phyloP scores from a whole-genome alignment of 1,140 invertebrate genomes.

The Lepidurus packardi region DNA sequence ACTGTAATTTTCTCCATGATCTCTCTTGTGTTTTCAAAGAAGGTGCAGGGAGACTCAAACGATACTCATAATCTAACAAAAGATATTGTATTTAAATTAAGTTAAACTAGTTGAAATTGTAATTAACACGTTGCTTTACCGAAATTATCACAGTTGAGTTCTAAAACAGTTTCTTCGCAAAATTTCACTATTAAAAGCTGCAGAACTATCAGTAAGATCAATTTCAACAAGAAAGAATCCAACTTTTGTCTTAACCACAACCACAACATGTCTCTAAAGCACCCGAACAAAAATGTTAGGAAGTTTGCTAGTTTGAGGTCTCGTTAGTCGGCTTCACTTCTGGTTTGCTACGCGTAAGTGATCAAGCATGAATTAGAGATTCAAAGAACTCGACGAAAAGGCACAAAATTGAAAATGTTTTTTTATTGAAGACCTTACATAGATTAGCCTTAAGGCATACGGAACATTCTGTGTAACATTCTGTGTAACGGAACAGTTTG shows the following conservation, averaged over 20 bases:
- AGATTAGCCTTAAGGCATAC: background rate
- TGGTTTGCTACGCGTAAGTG: background rate
- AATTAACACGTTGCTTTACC: background rate
- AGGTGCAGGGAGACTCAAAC: background rate
- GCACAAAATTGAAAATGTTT: background rate
- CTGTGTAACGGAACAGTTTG: no score
- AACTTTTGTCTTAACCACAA: no score
- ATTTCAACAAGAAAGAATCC: no score
- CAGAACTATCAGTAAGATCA: background rate
- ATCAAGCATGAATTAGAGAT: background rate
- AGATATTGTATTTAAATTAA: background rate
- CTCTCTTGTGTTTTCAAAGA: background rate
- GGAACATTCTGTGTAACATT: background rate
- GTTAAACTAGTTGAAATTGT: background rate
- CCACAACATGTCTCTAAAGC: no score
- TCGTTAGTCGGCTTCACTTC: no score
- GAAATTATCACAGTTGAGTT: background rate
- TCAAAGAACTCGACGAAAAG: no score
- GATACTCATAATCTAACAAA: background rate
- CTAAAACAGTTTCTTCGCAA: background rate
- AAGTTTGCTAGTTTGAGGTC: no score
- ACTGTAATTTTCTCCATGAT: background rate
- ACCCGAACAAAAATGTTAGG: no score
- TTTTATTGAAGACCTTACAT: slow-evolving; percentile 2
- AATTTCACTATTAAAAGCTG: background rate